phyloP scores from a whole-genome alignment of 2,888 invertebrate species.

The Machimus rusticus region DNA sequence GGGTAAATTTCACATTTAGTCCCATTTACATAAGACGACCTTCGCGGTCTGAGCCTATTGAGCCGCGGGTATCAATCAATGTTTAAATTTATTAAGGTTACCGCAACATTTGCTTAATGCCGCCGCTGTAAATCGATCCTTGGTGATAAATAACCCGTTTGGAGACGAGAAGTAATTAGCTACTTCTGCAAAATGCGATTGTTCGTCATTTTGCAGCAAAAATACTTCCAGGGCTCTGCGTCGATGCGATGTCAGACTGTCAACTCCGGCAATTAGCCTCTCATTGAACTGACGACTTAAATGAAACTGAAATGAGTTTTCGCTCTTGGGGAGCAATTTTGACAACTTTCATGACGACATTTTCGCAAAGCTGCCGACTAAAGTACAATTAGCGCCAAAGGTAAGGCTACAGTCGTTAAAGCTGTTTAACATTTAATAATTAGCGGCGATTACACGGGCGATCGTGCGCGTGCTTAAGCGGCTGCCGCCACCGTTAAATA shows the following conservation, averaged over 20 bases:
- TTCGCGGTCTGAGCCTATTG: background rate
- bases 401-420: background rate
- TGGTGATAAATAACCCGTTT: conserved; percentile 18
- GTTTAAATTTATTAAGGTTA: conserved; percentile 16
- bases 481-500: background rate
- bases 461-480: conserved; percentile 2
- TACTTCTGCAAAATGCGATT: conserved; percentile 5
- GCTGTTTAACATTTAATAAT: conserved; percentile 29
- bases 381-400: conserved; percentile 7
- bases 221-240: background rate
- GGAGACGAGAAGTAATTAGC: background rate
- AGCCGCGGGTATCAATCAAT: background rate
- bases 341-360: background rate
- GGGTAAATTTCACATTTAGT: background rate
- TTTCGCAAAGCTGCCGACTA: background rate
- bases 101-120: background rate
- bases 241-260: background rate
- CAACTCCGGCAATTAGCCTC: background rate
- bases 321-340: background rate
- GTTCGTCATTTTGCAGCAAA: background rate
- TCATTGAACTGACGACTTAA: background rate
- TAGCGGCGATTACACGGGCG: conserved; percentile 9
- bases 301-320: conserved; percentile 28
- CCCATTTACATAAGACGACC: conserved; percentile 14
- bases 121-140: background rate